A percentile compares a stretch with the other conserved stretches of the same genome.
These are phyloP conservation scores for Leptoclinus maculatus DNA, from an alignment of 2,797 vertebrate genomes.

Conservation along the genomic window DNA sequence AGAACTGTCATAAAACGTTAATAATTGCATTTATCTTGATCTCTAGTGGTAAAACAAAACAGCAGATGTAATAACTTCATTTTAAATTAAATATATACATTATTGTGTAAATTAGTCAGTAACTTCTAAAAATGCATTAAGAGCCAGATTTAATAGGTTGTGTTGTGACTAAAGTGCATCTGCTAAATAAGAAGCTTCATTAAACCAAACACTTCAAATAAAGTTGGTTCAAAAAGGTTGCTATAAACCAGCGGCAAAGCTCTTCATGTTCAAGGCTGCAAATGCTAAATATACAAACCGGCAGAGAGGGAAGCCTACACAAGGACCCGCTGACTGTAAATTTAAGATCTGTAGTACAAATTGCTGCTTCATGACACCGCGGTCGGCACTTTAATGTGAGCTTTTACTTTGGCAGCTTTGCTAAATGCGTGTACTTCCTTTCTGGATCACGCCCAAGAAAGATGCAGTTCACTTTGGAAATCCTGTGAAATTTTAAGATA, in stretches of 20 bases:
- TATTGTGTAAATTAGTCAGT: not conserved
- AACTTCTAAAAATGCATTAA: not conserved
- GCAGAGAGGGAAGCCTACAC: not conserved
- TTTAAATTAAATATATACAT: too few relatives aligned
- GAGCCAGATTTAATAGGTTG: not conserved
- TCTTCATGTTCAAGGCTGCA: not conserved
- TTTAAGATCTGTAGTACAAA: conserved; percentile 33
- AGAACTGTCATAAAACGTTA: too few relatives aligned
- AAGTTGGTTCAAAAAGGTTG: not conserved
- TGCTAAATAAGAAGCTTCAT: not conserved
- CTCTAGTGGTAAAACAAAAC: too few relatives aligned
- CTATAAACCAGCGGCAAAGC: not conserved
- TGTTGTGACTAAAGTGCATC: not conserved
- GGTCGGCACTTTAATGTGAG: conserved; percentile 13
- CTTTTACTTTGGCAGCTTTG: conserved; percentile 10
- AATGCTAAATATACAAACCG: conserved; percentile 6
- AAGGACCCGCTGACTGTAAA: conserved; percentile 31
- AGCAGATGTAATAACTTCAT: too few relatives aligned
- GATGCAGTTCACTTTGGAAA: conserved; percentile 11
- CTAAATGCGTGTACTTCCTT: conserved; percentile 14
- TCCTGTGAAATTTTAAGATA: conserved; percentile 22
- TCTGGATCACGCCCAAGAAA: conserved; percentile 13
- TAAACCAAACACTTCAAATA: conserved; percentile 19
- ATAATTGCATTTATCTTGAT: too few relatives aligned
- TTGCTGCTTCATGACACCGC: conserved; percentile 21